Base-by-base conservation (phyloP, 2,113 vertebrate genomes). In the Phoenicopterus ruber region DNA sequence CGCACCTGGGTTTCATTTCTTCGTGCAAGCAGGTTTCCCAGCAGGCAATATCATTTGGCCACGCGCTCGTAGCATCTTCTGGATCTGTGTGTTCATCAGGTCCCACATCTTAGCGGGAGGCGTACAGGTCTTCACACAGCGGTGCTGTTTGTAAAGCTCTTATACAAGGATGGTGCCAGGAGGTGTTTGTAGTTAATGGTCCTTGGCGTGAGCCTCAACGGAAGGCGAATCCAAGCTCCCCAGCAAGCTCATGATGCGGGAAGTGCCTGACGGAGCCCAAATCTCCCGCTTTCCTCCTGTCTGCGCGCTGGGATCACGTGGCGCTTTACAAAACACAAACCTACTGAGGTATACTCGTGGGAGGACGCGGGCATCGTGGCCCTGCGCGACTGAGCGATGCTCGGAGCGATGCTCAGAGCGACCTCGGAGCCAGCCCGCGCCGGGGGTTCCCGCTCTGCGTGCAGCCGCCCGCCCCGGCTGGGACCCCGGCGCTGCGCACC, bases 151-250 rank as follows among this genome's bases (percentile, higher is more conserved):
- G 65, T 57, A 6, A 5, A 28, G 6, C 44, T 14, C 3, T 1
- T 13, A 2, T 1, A 4, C 11, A 38, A 5, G 1, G 19, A 6
- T 0, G 0, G 6, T 47, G 55, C 4, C 11, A 0, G 69, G 67
- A 46, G n/a, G 1, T 13, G 29, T 5, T 4, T n/a, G 42, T n/a
- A 10, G 44, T 38, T 29, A 20, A 8, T 9, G 15, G 32, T 3
- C 47, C 67, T 71, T 7, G 29, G 26, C 6, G 2, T 0, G 65
- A 29, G 14, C 6, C n/a, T 19, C 1, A 4, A 7, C 2, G 38
- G 72, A 14, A 31, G 42, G 50, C 59, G 22, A 4, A 40, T 7
- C 24, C 18, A 0, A 13, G 66, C 65, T 42, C 8, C 63, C 17
- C 28, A 5, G 44, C 32, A n/a, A 42, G 73, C 25, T 44, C 15